These are phyloP conservation scores for Patella caerulea DNA, from an alignment of 2,888 invertebrate species.

Conservation along the genomic window DNA sequence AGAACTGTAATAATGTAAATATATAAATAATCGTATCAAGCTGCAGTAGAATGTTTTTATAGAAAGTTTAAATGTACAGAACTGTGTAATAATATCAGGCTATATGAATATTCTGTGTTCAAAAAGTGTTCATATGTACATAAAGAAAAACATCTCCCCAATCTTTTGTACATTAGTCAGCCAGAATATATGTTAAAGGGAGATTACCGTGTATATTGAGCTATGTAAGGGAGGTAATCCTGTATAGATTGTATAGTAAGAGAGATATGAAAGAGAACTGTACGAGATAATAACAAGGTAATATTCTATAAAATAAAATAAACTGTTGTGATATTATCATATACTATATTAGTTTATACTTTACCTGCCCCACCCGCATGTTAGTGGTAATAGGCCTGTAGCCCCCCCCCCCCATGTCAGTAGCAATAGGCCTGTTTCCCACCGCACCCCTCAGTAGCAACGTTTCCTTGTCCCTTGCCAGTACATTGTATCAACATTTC, in stretches of 20 bases:
- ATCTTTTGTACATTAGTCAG: neutral
- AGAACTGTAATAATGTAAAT: neutral
- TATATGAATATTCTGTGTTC: neutral
- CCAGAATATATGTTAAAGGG: neutral
- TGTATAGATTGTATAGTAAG: slow-evolving; percentile 19
- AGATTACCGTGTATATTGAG: slow-evolving; percentile 3
- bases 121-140: slow-evolving; percentile 12
- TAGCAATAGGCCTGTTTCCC: too few relatives aligned
- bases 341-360: too few relatives aligned
- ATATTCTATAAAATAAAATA: slow-evolving; percentile 22
- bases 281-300: slow-evolving; percentile 20
- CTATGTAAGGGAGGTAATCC: slow-evolving; percentile 4
- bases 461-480: too few relatives aligned
- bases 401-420: too few relatives aligned
- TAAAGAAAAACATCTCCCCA: neutral
- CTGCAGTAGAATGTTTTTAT: too few relatives aligned
- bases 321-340: slow-evolving; percentile 13
- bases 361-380: too few relatives aligned
- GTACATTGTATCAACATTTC: too few relatives aligned
- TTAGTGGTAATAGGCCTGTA: too few relatives aligned
- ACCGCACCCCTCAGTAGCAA: too few relatives aligned
- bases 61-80: neutral
- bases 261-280: slow-evolving; percentile 23
- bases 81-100: neutral
- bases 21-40: too few relatives aligned